These are phyloP conservation scores for Neopipo cinnamomea DNA, from an alignment of 2,113 vertebrate genomes.

Conservation along the genomic window DNA sequence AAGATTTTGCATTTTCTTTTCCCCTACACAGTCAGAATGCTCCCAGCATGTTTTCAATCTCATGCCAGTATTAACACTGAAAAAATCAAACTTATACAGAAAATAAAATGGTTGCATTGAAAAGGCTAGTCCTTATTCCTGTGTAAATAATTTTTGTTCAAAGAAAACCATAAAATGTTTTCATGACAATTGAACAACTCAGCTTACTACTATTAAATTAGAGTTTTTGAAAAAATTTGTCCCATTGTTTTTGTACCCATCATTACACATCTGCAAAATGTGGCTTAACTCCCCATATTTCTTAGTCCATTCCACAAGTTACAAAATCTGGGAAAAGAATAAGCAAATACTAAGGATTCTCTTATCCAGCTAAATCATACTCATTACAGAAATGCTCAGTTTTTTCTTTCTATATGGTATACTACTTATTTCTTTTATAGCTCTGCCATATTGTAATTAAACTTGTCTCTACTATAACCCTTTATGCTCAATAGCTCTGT, in stretches of 20 bases:
- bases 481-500: neutral
- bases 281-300: neutral
- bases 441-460: neutral
- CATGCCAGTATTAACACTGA: neutral
- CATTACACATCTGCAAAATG: neutral
- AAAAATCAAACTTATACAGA: neutral
- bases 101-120: neutral
- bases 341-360: neutral
- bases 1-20: rapidly evolving
- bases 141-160: neutral
- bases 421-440: neutral
- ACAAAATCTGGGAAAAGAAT: neutral
- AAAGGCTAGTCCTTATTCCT: neutral
- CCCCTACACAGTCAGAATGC: neutral
- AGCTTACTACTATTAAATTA: neutral
- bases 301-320: neutral
- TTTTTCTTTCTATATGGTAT: neutral
- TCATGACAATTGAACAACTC: neutral
- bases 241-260: neutral
- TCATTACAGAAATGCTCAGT: neutral
- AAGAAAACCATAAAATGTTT: neutral
- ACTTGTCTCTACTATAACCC: neutral
- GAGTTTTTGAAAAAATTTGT: neutral
- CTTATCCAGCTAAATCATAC: neutral
- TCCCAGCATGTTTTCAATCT: neutral